Evolutionary conservation across 1,140 invertebrate genomes (phyloP).

Genomic region (Lamellibrachia luymesi): DNA sequence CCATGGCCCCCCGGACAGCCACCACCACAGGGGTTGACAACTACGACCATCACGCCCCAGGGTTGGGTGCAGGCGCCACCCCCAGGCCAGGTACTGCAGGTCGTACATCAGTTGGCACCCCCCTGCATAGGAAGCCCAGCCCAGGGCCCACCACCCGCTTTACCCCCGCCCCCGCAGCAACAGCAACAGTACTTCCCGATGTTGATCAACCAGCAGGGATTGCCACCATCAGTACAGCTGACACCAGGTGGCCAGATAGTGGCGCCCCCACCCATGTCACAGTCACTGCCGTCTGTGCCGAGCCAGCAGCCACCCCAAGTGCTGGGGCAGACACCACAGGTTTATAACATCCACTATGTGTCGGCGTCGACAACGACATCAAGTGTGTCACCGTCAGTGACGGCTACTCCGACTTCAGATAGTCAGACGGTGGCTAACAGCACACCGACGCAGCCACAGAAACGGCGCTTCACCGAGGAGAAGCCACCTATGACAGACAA

Average conservation of each 20-base stretch:
- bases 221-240: slow-evolving; percentile 8
- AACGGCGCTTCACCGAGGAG: slow-evolving; percentile 50
- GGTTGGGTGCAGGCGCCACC: neutral
- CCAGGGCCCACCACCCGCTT: slow-evolving; percentile 11
- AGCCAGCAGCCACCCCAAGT: slow-evolving; percentile 24
- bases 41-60: neutral
- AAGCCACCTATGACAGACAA: slow-evolving; percentile 51
- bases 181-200: neutral
- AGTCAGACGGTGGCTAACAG: slow-evolving; percentile 28
- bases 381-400: slow-evolving; percentile 4
- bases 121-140: neutral
- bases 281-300: slow-evolving; percentile 24
- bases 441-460: slow-evolving; percentile 20
- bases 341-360: neutral
- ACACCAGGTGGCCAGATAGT: neutral
- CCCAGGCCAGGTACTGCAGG: neutral
- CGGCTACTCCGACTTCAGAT: slow-evolving; percentile 24
- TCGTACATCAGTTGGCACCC: neutral
- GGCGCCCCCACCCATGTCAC: neutral
- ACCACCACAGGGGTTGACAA: neutral
- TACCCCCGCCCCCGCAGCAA: slow-evolving; percentile 15
- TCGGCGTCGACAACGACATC: slow-evolving; percentile 20
- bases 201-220: neutral
- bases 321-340: slow-evolving; percentile 28
- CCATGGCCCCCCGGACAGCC: neutral